These are phyloP conservation scores for Drosophila busckii DNA, from an alignment of 1,140 invertebrate species.

Conservation along the genomic window DNA sequence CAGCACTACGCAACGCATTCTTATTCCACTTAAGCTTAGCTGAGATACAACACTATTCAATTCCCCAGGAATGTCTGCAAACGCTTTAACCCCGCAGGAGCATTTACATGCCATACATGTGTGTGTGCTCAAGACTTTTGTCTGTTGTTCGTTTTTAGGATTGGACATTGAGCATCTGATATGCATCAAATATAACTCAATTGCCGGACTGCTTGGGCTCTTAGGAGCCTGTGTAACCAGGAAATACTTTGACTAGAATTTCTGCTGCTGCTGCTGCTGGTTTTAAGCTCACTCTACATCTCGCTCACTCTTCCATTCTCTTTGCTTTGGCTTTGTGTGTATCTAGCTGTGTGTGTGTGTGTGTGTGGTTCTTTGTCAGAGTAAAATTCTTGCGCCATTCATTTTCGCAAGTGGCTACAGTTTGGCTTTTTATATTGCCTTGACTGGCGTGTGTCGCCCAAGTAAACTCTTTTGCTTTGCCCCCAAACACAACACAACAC, in stretches of 20 bases:
- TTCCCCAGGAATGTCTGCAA: constrained; percentile 13
- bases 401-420: constrained; percentile 68
- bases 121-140: constrained; percentile 20
- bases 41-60: constrained; percentile 32
- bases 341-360: constrained; percentile 35
- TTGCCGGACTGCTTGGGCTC: constrained; percentile 50
- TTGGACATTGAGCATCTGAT: constrained; percentile 62
- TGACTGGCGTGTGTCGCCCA: constrained; percentile 49
- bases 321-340: constrained; percentile 21
- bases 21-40: constrained; percentile 42
- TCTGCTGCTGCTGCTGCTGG: constrained; percentile 36
- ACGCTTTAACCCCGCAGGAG: constrained; percentile 44
- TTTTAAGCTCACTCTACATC: background rate
- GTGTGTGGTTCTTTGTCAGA: constrained; percentile 33
- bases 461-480: constrained; percentile 16
- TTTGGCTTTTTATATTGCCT: constrained; percentile 65
- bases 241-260: constrained; percentile 60
- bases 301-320: background rate
- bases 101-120: constrained; percentile 47
- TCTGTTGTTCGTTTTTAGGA: constrained; percentile 32
- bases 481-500: constrained; percentile 27
- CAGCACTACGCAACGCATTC: constrained; percentile 18
- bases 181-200: constrained; percentile 75
- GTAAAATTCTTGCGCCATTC: constrained; percentile 65
- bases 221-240: constrained; percentile 62